Evolutionary conservation across 2,797 vertebrate genomes (phyloP).

Genomic region (Hoplostethus atlanticus): DNA sequence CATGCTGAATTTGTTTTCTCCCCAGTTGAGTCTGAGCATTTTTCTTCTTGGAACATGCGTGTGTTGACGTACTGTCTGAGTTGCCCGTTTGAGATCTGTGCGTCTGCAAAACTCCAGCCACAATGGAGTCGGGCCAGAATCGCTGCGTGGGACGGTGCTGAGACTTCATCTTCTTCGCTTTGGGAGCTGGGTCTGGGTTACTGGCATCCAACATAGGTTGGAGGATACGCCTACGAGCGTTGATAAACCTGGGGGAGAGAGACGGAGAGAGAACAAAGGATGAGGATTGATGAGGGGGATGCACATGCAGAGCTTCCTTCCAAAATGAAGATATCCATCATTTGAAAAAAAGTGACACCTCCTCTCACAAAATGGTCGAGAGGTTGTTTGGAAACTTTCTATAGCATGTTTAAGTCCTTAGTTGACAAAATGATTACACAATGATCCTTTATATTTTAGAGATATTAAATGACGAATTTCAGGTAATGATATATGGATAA

Average conservation of each 20-base stretch:
- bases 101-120: constrained; percentile 94
- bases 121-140: constrained; percentile 99
- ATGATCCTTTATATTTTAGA: too few species aligned
- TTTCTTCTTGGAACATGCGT: background rate
- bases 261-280: background rate
- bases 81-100: constrained; percentile 89
- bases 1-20: background rate
- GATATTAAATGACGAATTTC: background rate
- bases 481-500: background rate
- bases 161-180: constrained; percentile 99
- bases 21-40: background rate
- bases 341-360: too few species aligned
- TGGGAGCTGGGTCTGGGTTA: constrained; percentile 97
- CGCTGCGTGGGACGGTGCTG: constrained; percentile 97
- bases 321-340: too few species aligned
- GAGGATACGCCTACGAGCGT: constrained; percentile 95
- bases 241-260: constrained; percentile 91
- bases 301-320: background rate
- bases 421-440: too few species aligned
- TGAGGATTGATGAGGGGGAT: background rate
- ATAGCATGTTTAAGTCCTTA: too few species aligned
- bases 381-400: too few species aligned
- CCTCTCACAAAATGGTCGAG: too few species aligned
- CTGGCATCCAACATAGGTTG: constrained; percentile 98
- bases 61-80: constrained; percentile 88